A percentile compares a stretch with the other conserved stretches of the same genome.
Evolutionary conservation across 2,888 invertebrate genomes (phyloP).

Genomic region (Eristalinus aeneus): DNA sequence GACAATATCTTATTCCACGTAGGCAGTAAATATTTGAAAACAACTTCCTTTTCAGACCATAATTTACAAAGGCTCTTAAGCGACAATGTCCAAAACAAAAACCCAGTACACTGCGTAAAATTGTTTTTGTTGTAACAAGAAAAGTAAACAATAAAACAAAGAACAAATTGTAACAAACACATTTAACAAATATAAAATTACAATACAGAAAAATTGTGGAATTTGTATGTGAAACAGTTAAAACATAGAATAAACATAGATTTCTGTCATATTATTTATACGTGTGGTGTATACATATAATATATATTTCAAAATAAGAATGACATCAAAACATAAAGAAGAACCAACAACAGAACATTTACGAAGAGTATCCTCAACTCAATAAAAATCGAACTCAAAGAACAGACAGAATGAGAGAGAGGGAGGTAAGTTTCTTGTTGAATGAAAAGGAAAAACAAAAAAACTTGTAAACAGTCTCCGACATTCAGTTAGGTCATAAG

Average conservation of each 20-base stretch:
- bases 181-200: slow-evolving; percentile 14
- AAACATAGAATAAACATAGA: neutral
- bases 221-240: neutral
- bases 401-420: neutral
- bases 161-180: neutral
- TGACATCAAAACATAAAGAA: neutral
- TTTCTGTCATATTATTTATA: neutral
- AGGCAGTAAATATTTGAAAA: too few relatives aligned
- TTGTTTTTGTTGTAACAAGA: neutral
- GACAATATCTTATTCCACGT: too few relatives aligned
- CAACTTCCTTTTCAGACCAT: too few relatives aligned
- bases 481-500: slow-evolving; percentile 41
- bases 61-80: neutral
- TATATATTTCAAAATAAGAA: neutral
- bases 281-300: neutral
- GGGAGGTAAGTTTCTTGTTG: neutral
- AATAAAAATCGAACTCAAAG: neutral
- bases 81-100: neutral
- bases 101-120: neutral
- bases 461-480: neutral
- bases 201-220: neutral
- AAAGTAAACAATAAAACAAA: neutral
- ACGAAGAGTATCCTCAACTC: neutral
- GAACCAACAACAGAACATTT: neutral
- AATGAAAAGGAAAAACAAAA: slow-evolving; percentile 14